Percentiles rank a stretch among this genome's conserved stretches.
Evolutionary conservation across 2,797 vertebrate species (phyloP).

Genomic region (Agapornis canus): DNA sequence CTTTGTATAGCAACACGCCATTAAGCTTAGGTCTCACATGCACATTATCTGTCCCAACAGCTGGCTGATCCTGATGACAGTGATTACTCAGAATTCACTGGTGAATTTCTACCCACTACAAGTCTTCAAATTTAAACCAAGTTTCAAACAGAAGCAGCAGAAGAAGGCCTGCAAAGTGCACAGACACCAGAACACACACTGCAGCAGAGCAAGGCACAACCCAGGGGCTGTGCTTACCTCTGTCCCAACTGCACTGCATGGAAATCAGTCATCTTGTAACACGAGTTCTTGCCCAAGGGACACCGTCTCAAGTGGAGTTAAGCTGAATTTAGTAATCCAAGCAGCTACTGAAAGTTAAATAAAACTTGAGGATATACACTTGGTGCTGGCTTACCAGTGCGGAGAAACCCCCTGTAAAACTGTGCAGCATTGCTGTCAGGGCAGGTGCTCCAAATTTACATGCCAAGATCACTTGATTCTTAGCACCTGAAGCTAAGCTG

Average conservation of each 20-base stretch:
- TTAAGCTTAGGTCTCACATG: neutral
- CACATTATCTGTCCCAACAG: neutral
- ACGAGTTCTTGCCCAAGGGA: neutral
- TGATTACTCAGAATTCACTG: neutral
- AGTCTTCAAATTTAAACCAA: neutral
- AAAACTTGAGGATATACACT: neutral
- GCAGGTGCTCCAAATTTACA: accelerated
- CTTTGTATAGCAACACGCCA: neutral
- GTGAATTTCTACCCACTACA: neutral
- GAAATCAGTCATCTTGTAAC: neutral
- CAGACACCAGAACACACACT: neutral
- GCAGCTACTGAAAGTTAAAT: neutral
- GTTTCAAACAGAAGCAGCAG: neutral
- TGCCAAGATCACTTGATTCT: neutral
- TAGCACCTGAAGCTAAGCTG: neutral
- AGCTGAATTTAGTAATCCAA: neutral
- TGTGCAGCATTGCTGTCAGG: neutral
- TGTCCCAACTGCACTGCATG: accelerated
- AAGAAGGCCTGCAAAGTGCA: neutral
- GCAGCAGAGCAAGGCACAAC: neutral
- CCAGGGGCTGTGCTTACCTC: neutral
- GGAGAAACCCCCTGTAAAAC: neutral
- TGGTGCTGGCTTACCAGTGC: neutral
- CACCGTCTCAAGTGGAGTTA: neutral
- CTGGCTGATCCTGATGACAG: neutral